Percentiles rank a stretch among this genome's conserved stretches.
Evolutionary conservation across 2,113 vertebrate species (phyloP).

Genomic region (Melanotaenia duboulayi): DNA sequence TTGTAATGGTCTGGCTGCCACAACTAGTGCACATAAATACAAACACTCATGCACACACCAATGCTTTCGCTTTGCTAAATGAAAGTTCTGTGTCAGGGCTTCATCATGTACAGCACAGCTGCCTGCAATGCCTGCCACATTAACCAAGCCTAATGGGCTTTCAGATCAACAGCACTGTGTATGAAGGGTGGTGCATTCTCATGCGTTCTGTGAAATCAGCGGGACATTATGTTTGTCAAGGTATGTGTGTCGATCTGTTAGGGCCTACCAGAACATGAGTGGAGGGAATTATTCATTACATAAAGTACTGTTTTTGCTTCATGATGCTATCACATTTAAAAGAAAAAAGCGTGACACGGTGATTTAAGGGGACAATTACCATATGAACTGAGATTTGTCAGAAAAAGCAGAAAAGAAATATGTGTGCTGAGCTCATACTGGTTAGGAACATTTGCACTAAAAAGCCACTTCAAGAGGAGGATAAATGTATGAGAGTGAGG

Average conservation of each 20-base stretch:
- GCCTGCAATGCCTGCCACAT: conserved; percentile 73
- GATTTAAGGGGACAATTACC: conserved; percentile 35
- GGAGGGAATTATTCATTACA: conserved; percentile 5
- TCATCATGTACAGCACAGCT: conserved; percentile 66
- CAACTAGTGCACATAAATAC: conserved; percentile 43
- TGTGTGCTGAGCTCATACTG: conserved; percentile 58
- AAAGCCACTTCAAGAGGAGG: conserved; percentile 54
- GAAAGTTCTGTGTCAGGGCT: conserved; percentile 72
- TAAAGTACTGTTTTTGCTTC: conserved; percentile 27
- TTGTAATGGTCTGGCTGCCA: conserved; percentile 51
- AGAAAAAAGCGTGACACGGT: conserved; percentile 10
- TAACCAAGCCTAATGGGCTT: conserved; percentile 78
- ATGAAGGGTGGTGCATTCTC: conserved; percentile 51
- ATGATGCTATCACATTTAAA: conserved; percentile 5
- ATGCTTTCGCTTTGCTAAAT: conserved; percentile 64
- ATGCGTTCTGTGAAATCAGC: conserved; percentile 59
- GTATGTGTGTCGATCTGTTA: conserved; percentile 43
- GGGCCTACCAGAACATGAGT: not conserved
- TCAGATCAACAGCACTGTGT: conserved; percentile 53
- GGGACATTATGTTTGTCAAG: conserved; percentile 59
- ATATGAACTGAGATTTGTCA: conserved; percentile 23
- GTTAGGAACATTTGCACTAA: conserved; percentile 52
- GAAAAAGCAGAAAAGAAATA: conserved; percentile 14
- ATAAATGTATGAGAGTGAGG: conserved; percentile 52
- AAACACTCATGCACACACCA: conserved; percentile 35